Percentiles rank a stretch among this genome's conserved stretches.
Conservation (phyloP, 2,113 vertebrate species). For the Muntiacus reevesi region DNA sequence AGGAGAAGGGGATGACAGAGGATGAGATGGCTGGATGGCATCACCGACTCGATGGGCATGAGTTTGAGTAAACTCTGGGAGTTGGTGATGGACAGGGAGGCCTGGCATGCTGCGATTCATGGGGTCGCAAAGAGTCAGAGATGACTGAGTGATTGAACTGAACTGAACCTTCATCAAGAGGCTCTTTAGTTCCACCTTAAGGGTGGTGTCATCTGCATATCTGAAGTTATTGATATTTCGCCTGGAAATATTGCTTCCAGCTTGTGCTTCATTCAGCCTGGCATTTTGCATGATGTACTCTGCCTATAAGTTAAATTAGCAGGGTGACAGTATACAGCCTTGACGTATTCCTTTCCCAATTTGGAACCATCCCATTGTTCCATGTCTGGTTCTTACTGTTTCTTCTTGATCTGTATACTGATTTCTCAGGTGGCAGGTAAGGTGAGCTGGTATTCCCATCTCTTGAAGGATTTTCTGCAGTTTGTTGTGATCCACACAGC, state of each 20-base stretch:
- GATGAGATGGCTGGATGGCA: no score
- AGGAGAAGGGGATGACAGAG: no score
- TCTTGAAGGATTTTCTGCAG: background rate
- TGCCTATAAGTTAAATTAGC: background rate
- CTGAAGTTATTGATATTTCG: background rate
- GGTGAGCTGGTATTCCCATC: background rate
- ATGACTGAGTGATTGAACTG: no score
- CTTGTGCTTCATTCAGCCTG: background rate
- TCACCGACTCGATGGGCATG: no score
- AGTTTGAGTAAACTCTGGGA: no score
- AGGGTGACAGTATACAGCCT: background rate
- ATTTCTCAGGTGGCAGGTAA: background rate
- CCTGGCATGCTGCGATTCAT: no score
- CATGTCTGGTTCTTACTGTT: background rate
- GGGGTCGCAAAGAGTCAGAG: no score
- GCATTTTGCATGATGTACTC: background rate
- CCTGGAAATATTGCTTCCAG: background rate
- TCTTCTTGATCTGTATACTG: background rate
- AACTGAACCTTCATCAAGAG: background rate
- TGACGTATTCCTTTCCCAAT: background rate
- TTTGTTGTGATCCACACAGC: background rate
- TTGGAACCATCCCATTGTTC: background rate
- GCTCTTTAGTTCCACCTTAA: background rate
- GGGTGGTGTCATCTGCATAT: background rate
- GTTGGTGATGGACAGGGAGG: no score